Percentiles rank a stretch among this genome's conserved stretches.
phyloP scores from a whole-genome alignment of 2,888 invertebrate genomes.

The Odiellus spinosus region DNA sequence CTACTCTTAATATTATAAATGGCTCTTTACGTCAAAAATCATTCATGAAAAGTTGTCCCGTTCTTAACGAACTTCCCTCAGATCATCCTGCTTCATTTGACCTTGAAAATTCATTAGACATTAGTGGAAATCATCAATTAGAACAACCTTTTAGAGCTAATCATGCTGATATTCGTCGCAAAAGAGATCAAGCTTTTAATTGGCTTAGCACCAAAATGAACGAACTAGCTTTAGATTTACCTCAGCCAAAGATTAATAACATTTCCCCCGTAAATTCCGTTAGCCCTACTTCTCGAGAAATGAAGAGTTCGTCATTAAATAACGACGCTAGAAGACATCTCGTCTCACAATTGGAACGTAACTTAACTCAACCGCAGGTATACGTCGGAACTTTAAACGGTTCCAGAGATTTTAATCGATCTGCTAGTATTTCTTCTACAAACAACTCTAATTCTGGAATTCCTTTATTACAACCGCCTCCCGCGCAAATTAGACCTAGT shows the following conservation, averaged over 20 bases:
- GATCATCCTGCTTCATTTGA: no score
- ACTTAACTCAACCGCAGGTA: slow-evolving; percentile 13
- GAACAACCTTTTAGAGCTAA: slow-evolving; percentile 9
- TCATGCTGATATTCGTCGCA: slow-evolving; percentile 18
- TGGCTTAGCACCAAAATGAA: slow-evolving; percentile 32
- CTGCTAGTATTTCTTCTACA: background rate
- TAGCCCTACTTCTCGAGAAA: no score
- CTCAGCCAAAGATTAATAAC: slow-evolving; percentile 2
- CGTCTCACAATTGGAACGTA: slow-evolving; percentile 13
- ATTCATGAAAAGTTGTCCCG: slow-evolving; percentile 1
- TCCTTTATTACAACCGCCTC: slow-evolving; percentile 13
- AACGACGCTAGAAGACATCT: slow-evolving; percentile 10
- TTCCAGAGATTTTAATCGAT: no score
- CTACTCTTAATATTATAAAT: no score
- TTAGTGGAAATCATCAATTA: background rate
- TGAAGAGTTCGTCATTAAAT: slow-evolving; percentile 6
- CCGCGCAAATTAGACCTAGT: slow-evolving; percentile 4
- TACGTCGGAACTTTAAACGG: background rate
- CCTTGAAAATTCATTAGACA: slow-evolving; percentile 1
- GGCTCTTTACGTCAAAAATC: background rate
- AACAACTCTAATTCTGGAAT: slow-evolving; percentile 7
- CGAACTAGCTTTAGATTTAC: slow-evolving; percentile 16
- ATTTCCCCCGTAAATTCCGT: background rate
- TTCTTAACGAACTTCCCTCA: slow-evolving; percentile 1
- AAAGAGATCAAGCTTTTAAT: slow-evolving; percentile 31